A percentile compares a stretch with the other conserved stretches of the same genome.
phyloP scores from a whole-genome alignment of 2,797 vertebrate species.

The Tapera naevia region DNA sequence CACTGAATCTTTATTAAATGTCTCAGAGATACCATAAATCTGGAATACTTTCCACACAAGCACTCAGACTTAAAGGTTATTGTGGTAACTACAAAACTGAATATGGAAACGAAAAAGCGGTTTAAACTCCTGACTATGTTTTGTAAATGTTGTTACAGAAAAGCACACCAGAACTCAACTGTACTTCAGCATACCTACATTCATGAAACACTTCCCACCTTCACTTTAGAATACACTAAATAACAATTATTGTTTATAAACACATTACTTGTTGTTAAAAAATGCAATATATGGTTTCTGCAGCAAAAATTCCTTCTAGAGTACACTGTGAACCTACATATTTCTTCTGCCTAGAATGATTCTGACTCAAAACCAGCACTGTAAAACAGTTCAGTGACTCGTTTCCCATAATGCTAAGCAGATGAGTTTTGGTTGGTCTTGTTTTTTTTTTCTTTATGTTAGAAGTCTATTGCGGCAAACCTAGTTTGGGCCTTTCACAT shows the following conservation, averaged over 20 bases:
- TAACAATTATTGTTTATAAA: constrained; percentile 62
- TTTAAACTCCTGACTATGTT: constrained; percentile 51
- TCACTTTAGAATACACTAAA: constrained; percentile 53
- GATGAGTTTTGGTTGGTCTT: constrained; percentile 48
- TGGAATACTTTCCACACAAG: constrained; percentile 38
- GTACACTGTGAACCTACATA: constrained; percentile 21
- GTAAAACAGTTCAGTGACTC: constrained; percentile 52
- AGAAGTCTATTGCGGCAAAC: constrained; percentile 52
- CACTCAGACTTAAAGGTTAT: constrained; percentile 50
- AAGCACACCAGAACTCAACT: constrained; percentile 51
- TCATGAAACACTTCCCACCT: constrained; percentile 50
- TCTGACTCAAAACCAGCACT: constrained; percentile 36
- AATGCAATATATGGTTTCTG: constrained; percentile 40
- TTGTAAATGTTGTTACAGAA: constrained; percentile 64
- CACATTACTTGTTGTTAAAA: constrained; percentile 19
- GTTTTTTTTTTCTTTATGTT: background rate
- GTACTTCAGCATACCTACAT: constrained; percentile 48
- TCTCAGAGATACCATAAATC: constrained; percentile 14
- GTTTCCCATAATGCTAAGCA: constrained; percentile 27
- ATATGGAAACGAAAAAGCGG: constrained; percentile 33
- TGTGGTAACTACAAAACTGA: constrained; percentile 56
- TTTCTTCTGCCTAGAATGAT: constrained; percentile 46
- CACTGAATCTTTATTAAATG: constrained; percentile 22
- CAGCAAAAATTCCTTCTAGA: constrained; percentile 44
- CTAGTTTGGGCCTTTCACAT: constrained; percentile 63